These are phyloP conservation scores for Somateria mollissima DNA, from an alignment of 2,797 vertebrate genomes.

Conservation along the genomic window DNA sequence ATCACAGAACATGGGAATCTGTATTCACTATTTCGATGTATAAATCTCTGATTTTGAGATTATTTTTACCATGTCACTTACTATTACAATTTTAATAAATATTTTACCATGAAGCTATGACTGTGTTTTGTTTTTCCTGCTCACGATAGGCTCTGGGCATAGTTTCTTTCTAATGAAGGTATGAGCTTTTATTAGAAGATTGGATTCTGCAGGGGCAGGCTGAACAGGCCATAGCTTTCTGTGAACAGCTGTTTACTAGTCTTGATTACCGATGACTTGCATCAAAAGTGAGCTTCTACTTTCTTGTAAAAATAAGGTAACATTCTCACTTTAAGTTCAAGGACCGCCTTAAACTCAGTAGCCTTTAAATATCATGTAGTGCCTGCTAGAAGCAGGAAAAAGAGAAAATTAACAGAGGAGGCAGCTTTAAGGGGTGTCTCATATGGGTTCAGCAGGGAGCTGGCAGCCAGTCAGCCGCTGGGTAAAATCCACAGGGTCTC, in stretches of 20 bases:
- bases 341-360: background rate
- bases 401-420: background rate
- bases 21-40: background rate
- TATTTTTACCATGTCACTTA: background rate
- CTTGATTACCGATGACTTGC: background rate
- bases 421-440: background rate
- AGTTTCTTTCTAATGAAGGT: constrained; percentile 13
- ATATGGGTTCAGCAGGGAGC: background rate
- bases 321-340: background rate
- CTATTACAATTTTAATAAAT: background rate
- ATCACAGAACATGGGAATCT: background rate
- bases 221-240: background rate
- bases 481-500: background rate
- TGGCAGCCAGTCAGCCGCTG: background rate
- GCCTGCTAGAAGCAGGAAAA: background rate
- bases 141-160: background rate
- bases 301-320: background rate
- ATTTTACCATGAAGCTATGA: background rate
- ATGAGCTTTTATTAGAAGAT: background rate
- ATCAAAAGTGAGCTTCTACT: background rate
- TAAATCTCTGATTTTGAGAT: background rate
- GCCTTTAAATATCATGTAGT: background rate
- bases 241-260: background rate
- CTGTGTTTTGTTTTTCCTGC: background rate
- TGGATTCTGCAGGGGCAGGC: background rate